phyloP scores from a whole-genome alignment of 2,113 vertebrate species.

The Galbula dea region DNA sequence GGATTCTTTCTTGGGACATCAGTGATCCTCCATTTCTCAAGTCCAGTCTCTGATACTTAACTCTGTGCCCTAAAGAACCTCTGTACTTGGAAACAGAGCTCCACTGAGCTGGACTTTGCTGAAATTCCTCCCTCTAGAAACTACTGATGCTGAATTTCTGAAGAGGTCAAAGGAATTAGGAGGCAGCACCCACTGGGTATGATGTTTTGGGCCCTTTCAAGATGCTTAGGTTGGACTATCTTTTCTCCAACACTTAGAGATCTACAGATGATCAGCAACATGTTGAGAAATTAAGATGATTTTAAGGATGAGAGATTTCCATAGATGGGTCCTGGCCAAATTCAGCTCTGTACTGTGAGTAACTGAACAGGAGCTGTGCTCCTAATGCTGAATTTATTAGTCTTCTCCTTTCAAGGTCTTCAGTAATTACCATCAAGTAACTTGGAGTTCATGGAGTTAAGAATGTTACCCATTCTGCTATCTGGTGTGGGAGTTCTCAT shows the following conservation, averaged over 20 bases:
- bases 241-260: neutral
- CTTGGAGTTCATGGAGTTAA: constrained; percentile 47
- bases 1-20: neutral
- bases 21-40: neutral
- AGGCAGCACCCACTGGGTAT: neutral
- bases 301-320: neutral
- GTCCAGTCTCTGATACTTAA: neutral
- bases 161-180: neutral
- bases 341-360: neutral
- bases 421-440: constrained; percentile 49
- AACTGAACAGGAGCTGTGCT: constrained; percentile 37
- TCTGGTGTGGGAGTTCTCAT: constrained; percentile 40
- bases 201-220: neutral
- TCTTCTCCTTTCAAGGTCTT: constrained; percentile 37
- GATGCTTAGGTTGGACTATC: neutral
- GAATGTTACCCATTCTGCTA: constrained; percentile 49
- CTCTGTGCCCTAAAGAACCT: neutral
- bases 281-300: constrained; percentile 32
- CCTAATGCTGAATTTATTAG: constrained; percentile 43
- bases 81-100: neutral
- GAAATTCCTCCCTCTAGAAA: neutral
- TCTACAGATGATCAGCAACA: neutral
- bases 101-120: neutral
- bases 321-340: neutral
- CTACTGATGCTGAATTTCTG: neutral